Conservation (phyloP, 2,113 vertebrate genomes). For the Sceloporus tristichus region DNA sequence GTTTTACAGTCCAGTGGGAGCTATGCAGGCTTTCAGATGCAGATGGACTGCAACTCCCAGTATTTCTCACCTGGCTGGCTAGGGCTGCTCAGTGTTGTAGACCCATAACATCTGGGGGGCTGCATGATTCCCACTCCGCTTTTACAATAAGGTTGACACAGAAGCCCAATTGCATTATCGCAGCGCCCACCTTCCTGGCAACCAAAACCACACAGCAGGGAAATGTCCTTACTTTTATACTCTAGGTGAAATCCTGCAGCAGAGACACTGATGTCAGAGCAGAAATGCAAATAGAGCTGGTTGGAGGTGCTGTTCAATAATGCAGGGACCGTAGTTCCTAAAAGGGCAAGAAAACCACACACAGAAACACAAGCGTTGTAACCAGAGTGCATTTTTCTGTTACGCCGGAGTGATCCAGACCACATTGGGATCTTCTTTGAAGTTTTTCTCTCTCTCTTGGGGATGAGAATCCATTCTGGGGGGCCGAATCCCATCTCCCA, state of each 20-base stretch:
- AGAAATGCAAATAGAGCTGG: slow-evolving; percentile 98
- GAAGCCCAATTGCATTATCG: background rate
- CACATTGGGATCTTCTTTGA: background rate
- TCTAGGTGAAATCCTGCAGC: slow-evolving; percentile 97
- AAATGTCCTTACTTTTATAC: slow-evolving; percentile 92
- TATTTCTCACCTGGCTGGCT: too few species aligned
- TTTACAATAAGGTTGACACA: background rate
- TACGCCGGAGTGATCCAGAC: background rate
- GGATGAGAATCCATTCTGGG: too few species aligned
- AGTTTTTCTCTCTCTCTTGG: too few species aligned
- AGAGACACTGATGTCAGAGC: slow-evolving; percentile 97
- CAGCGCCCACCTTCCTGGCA: background rate
- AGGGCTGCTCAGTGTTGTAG: too few species aligned
- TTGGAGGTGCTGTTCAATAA: slow-evolving; percentile 99
- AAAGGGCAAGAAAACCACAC: background rate
- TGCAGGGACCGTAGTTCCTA: slow-evolving; percentile 95
- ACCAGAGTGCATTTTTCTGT: background rate
- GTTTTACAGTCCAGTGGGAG: background rate
- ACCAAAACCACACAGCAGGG: too few species aligned
- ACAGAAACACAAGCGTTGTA: background rate
- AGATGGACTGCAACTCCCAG: too few species aligned
- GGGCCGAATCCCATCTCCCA: too few species aligned
- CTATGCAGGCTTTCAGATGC: too few species aligned
- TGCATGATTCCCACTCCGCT: background rate
- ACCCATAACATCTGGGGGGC: too few species aligned